Evolutionary conservation across 2,797 vertebrate species (phyloP), one percentile per base, ranked within the genome.

Genomic region (Spinibarbus caldwelli): DNA sequence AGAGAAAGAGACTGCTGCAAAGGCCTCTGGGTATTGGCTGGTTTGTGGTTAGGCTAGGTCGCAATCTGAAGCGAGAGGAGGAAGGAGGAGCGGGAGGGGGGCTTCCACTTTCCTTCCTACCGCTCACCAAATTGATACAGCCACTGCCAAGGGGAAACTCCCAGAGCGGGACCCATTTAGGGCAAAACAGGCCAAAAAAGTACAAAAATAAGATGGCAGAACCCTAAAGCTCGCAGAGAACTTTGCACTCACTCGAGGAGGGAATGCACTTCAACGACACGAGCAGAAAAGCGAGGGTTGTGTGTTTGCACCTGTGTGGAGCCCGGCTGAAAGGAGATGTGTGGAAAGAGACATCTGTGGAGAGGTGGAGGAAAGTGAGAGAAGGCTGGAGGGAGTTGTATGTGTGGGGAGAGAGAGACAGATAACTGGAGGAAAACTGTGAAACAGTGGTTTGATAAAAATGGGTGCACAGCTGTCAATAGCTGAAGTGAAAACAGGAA

Each of bases 401-500:
- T 47, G 86, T 92, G 93, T 92, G 93, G 91, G 89, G 86, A 92
- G 82, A 92, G 91, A 93, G 92, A 77, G 89, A 90, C 85, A 87
- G 90, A 89, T 87, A 85, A 88, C 70, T 82, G 71, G 88, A 90
- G 89, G 87, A 88, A 88, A 89, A 88, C 85, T 88, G 89, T 85
- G 90, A 90, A 89, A 89, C 86, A 88, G 92, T 90, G 94, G 94
- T 93, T 94, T 93, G 92, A 92, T 91, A 93, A 83, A 94, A 95
- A 94, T 94, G 94, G 94, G 93, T 93, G 67, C 91, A 90, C 95
- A 96, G 95, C 94, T 95, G 95, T 93, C 86, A 90, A 87, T 92
- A 93, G 88, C 86, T 93, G 94, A 95, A 95, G 90, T 92, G 94
- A 95, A 95, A 95, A 95, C 94, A 94, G 94, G 93, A 95, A 95